These are phyloP conservation scores for Agonopterix arenella DNA, from an alignment of 2,888 invertebrate genomes.

Conservation along the genomic window DNA sequence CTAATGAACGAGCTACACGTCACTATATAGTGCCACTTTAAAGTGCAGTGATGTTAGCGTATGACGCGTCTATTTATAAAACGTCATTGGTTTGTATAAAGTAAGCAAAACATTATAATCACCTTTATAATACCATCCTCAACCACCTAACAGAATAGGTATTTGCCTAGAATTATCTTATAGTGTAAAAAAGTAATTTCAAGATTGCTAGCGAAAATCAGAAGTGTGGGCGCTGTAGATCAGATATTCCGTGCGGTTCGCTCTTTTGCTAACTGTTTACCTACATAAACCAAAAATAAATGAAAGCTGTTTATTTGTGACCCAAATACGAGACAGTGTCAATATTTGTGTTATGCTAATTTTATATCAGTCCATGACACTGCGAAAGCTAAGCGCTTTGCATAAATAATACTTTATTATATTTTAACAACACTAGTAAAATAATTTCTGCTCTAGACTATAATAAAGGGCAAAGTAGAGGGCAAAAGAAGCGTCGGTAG, in stretches of 20 bases:
- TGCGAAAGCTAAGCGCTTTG: background rate
- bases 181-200: background rate
- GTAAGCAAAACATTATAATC: no score
- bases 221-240: background rate
- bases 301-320: conserved; percentile 5
- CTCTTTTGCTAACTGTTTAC: background rate
- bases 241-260: background rate
- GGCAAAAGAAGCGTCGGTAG: background rate
- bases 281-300: conserved; percentile 2
- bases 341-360: conserved; percentile 12
- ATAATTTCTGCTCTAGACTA: no score
- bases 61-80: no score
- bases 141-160: background rate
- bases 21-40: no score
- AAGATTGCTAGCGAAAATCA: background rate
- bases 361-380: background rate
- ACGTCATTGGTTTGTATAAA: no score
- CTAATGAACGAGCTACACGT: no score
- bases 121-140: background rate
- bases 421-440: background rate
- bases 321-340: conserved; percentile 7
- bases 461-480: no score
- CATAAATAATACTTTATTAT: background rate
- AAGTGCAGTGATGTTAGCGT: no score
- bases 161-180: background rate